A percentile compares a stretch with the other conserved stretches of the same genome.
phyloP scores from a whole-genome alignment of 2,888 invertebrate species.

The Morinoia aosen region DNA sequence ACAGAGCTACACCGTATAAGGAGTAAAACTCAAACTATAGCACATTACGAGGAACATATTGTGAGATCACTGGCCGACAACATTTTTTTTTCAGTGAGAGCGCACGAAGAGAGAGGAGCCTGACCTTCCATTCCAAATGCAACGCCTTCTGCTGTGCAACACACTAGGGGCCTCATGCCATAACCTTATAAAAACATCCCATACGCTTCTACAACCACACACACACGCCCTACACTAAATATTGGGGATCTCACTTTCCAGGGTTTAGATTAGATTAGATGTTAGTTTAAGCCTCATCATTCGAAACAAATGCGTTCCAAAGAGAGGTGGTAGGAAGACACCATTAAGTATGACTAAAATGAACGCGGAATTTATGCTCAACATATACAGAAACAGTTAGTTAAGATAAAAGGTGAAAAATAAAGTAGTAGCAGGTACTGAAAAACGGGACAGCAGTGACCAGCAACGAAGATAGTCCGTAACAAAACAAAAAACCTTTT shows the following conservation, averaged over 20 bases:
- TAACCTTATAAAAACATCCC: neutral
- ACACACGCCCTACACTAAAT: neutral
- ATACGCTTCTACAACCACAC: neutral
- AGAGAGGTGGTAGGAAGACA: too few relatives aligned
- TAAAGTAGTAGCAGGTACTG: too few relatives aligned
- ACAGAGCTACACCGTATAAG: neutral
- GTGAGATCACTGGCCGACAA: neutral
- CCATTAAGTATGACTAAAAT: too few relatives aligned
- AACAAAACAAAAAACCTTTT: too few relatives aligned
- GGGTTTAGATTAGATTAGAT: neutral
- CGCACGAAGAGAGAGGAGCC: constrained; percentile 27
- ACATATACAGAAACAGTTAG: too few relatives aligned
- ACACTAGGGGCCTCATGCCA: constrained; percentile 13
- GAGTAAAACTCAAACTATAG: neutral
- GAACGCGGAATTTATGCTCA: too few relatives aligned
- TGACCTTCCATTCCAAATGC: constrained; percentile 52
- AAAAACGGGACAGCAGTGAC: too few relatives aligned
- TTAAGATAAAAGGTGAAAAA: too few relatives aligned
- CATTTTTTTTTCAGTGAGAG: constrained; percentile 3
- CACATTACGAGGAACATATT: neutral
- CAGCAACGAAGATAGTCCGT: too few relatives aligned
- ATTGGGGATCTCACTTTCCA: neutral
- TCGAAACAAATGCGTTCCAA: too few relatives aligned
- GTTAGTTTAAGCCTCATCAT: too few relatives aligned
- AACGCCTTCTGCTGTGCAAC: constrained; percentile 47